Conservation (phyloP, 2,888 invertebrate species). For the Athalia rosae region DNA sequence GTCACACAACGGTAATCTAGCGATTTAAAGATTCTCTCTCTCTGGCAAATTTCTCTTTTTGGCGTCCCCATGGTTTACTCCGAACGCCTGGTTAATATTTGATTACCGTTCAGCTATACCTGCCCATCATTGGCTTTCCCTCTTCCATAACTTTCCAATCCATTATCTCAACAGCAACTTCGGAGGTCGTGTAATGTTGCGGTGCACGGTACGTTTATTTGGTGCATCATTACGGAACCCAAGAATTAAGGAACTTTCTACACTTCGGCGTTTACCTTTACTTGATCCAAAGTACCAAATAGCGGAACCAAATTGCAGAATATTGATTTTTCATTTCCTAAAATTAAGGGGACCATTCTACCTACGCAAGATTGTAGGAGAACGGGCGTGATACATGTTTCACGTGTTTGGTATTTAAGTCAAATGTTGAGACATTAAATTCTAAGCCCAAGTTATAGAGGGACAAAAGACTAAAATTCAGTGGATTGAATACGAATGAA, state of each 20-base stretch:
- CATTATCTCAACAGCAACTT: slow-evolving; percentile 39
- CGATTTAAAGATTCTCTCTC: slow-evolving; percentile 1
- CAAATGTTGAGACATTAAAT: slow-evolving; percentile 4
- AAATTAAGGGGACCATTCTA: background rate
- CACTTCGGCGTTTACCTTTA: background rate
- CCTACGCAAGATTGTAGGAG: too few species aligned
- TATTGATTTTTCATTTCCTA: background rate
- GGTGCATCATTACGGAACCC: slow-evolving; percentile 21
- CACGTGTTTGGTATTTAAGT: too few species aligned
- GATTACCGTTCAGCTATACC: slow-evolving; percentile 23
- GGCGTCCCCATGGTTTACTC: background rate
- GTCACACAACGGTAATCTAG: background rate
- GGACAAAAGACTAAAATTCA: slow-evolving; percentile 2
- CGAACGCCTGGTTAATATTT: slow-evolving; percentile 39
- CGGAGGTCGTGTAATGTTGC: slow-evolving; percentile 31
- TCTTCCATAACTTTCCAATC: slow-evolving; percentile 35
- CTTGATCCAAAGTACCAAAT: background rate
- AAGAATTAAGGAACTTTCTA: slow-evolving; percentile 24
- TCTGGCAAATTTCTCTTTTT: background rate
- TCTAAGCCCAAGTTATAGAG: background rate
- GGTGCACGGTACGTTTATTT: slow-evolving; percentile 28
- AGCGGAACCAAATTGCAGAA: slow-evolving; percentile 1
- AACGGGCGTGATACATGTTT: background rate
- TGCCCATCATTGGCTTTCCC: slow-evolving; percentile 30
- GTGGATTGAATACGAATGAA: slow-evolving; percentile 30